A percentile compares a stretch with the other conserved stretches of the same genome.
phyloP scores from a whole-genome alignment of 2,797 vertebrate genomes.

The Mustela erminea region DNA sequence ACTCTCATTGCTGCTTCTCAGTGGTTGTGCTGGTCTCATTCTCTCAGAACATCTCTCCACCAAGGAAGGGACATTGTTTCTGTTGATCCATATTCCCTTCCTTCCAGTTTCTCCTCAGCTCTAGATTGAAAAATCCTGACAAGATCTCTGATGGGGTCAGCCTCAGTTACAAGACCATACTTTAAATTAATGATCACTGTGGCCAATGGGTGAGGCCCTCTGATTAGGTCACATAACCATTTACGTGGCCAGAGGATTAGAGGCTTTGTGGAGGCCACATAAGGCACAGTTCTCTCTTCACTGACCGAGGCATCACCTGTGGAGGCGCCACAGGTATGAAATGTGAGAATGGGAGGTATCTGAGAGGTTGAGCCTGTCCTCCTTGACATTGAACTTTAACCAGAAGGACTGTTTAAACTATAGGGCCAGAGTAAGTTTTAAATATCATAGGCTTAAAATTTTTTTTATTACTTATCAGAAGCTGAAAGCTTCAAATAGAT shows the following conservation, averaged over 20 bases:
- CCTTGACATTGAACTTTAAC: neutral
- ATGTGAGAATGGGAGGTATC: neutral
- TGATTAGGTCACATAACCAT: neutral
- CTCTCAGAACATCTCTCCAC: neutral
- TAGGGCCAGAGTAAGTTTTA: neutral
- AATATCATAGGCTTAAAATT: neutral
- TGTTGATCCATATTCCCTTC: neutral
- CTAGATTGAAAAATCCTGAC: neutral
- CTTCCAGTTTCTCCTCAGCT: neutral
- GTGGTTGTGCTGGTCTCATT: neutral
- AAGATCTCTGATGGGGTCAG: neutral
- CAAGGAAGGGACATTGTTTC: neutral
- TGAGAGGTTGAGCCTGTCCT: neutral
- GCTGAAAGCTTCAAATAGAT: neutral
- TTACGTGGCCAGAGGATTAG: neutral
- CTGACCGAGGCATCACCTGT: neutral
- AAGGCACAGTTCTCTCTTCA: neutral
- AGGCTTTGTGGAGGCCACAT: neutral
- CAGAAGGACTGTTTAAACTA: neutral
- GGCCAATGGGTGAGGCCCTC: neutral
- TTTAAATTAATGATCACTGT: neutral
- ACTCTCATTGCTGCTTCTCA: neutral
- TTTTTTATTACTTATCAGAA: conserved; percentile 5
- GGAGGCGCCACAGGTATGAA: neutral
- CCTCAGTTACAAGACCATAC: neutral